Evolutionary conservation across 2,888 invertebrate genomes (phyloP).

Genomic region (Habroteleia sp.): DNA sequence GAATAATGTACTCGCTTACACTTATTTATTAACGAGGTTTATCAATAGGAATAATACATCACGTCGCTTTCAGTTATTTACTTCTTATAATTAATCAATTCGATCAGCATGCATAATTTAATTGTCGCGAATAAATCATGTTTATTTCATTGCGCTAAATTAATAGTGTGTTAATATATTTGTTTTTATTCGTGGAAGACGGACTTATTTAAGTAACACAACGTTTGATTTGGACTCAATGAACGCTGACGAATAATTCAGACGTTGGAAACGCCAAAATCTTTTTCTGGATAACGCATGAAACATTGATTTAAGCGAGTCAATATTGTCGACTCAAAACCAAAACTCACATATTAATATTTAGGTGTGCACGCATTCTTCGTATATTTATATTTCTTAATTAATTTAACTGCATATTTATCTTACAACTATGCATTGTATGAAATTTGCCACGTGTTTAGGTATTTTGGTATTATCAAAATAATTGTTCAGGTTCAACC

Average conservation of each 20-base stretch:
- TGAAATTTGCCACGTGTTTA: conserved; percentile 27
- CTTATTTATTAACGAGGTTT: conserved; percentile 35
- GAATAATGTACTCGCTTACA: conserved; percentile 8
- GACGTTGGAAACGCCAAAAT: conserved; percentile 51
- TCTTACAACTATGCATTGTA: conserved; percentile 13
- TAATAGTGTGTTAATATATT: conserved; percentile 57
- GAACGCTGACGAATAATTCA: conserved; percentile 56
- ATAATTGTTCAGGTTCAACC: too few species aligned
- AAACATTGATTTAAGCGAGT: conserved; percentile 56
- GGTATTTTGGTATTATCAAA: conserved; percentile 29
- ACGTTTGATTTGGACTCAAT: conserved; percentile 60
- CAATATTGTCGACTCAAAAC: conserved; percentile 60
- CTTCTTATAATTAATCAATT: conserved; percentile 42
- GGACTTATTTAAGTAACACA: conserved; percentile 58
- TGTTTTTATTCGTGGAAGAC: conserved; percentile 50
- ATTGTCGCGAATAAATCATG: conserved; percentile 45
- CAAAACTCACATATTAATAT: conserved; percentile 38
- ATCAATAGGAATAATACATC: conserved; percentile 37
- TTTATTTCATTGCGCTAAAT: conserved; percentile 55
- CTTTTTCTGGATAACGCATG: conserved; percentile 59
- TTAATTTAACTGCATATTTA: conserved; percentile 30
- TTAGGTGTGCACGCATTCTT: not conserved
- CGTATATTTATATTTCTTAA: conserved; percentile 3
- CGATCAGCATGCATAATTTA: conserved; percentile 40
- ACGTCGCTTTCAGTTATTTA: conserved; percentile 13